A percentile compares a stretch with the other conserved stretches of the same genome.
Conservation (phyloP, 2,797 vertebrate species). For the Ciconia nigra region DNA sequence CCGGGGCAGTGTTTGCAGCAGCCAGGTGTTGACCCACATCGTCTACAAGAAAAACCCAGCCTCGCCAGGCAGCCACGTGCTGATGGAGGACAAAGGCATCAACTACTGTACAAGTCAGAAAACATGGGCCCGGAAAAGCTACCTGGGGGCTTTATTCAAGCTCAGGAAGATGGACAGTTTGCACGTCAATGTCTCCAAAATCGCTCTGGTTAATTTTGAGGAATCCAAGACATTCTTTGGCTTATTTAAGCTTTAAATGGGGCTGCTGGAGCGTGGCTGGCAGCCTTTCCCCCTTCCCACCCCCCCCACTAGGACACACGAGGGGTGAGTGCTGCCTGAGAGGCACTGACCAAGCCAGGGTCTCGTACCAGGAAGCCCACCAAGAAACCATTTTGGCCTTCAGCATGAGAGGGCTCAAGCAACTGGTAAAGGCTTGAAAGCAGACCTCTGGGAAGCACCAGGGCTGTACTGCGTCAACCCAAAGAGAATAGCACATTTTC, state of each 20-base stretch:
- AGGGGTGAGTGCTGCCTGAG: neutral
- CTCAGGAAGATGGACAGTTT: conserved; percentile 80
- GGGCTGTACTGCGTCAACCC: neutral
- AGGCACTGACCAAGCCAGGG: neutral
- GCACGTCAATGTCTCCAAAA: conserved; percentile 85
- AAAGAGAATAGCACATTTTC: neutral
- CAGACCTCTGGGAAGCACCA: neutral
- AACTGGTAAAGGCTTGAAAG: neutral
- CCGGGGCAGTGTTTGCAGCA: conserved; percentile 71
- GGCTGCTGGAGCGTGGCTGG: neutral
- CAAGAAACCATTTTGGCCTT: neutral
- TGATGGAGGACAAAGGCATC: conserved; percentile 82
- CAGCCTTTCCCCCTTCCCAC: neutral
- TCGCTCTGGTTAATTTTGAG: conserved; percentile 73
- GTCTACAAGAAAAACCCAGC: conserved; percentile 76
- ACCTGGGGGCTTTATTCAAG: conserved; percentile 82
- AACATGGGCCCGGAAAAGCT: conserved; percentile 84
- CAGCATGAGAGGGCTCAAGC: neutral
- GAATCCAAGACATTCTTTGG: conserved; percentile 90
- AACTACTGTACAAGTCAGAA: conserved; percentile 74
- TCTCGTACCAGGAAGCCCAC: neutral
- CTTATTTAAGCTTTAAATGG: conserved; percentile 85
- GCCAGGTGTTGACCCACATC: conserved; percentile 67
- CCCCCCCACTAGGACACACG: too few species aligned
- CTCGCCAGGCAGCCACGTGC: neutral